Percentiles rank a stretch among this genome's conserved stretches.
These are phyloP conservation scores for Chrysochloris asiatica DNA, from an alignment of 2,113 vertebrate genomes.

Conservation along the genomic window DNA sequence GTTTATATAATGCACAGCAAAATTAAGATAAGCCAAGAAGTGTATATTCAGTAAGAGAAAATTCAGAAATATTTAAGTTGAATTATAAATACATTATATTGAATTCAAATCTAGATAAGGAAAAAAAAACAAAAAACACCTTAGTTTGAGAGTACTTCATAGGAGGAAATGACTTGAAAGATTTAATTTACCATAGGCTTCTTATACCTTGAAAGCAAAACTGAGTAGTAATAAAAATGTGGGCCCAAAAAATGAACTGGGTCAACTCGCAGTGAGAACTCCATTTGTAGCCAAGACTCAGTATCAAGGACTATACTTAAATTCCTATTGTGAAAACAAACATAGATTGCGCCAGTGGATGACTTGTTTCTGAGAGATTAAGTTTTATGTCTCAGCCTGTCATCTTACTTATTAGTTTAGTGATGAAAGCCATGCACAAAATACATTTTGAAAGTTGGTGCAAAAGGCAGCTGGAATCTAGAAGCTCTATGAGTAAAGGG, in stretches of 20 bases:
- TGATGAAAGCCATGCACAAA: no score
- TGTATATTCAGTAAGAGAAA: neutral
- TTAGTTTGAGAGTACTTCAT: neutral
- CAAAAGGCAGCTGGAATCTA: neutral
- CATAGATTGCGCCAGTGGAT: neutral
- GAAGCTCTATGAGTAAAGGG: neutral
- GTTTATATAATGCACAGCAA: neutral
- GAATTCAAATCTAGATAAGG: neutral
- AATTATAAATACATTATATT: neutral
- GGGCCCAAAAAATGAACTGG: neutral
- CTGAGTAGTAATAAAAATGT: neutral
- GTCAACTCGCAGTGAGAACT: neutral
- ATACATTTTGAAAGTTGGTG: conserved; percentile 5
- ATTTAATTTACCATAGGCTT: neutral
- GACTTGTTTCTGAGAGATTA: no score
- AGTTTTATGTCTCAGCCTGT: no score
- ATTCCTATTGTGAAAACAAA: neutral
- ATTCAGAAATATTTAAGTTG: neutral
- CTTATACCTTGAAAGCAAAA: neutral
- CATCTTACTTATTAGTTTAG: no score
- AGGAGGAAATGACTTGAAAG: neutral
- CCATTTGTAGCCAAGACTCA: neutral
- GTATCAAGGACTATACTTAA: neutral
- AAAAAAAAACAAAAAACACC: neutral
- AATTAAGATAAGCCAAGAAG: neutral